Base-by-base conservation (phyloP, 2,113 vertebrate species). In the Hylia prasina region DNA sequence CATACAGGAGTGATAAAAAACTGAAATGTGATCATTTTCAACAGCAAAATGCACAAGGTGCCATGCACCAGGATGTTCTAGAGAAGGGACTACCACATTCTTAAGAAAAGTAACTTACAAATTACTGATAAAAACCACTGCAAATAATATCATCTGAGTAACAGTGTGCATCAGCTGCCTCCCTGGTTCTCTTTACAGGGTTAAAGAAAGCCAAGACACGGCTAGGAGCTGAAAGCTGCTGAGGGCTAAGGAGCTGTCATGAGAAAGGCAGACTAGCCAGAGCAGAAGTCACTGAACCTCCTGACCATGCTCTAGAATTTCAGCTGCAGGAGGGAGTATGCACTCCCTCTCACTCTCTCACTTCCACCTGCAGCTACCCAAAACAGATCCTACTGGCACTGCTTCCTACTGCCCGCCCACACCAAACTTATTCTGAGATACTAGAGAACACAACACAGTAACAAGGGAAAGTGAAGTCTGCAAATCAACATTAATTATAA, bases 1-100 rank as follows among this genome's bases (percentile, higher is more conserved):
- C 93, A 96, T 31, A 91, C 2, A 94, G 80, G 47, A 96, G 93
- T 95, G 93, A 95, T 95, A 48, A 84, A 82, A 97, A 97, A 94
- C 93, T 86, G 87, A 96, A 94, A 95, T 9, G 40, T 82, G 88
- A 87, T 66, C 20, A 35, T 87, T 97, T 97, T 96, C 54, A 92
- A 93, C 76, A 92, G 89, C 81, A 96, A 77, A 87, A 97, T 64
- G 92, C 76, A 95, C 6, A 31, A 97, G 63, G 95, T 97, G 95
- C 97, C 95, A 96, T 94, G 94, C 84, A 89, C 93, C 89, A 89
- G n/a, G 44, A 87, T 60, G 72, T 72, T 94, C 86, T 73, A 78
- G 15, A 82, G 45, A 86, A 51, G 14, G 23, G 71, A 79, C 5
- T 33, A 72, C 4, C 28, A 79, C 4, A 31, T 53, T 83, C 51